These are phyloP conservation scores for Oxytorus armatus DNA, from an alignment of 2,888 invertebrate genomes.

Conservation along the genomic window DNA sequence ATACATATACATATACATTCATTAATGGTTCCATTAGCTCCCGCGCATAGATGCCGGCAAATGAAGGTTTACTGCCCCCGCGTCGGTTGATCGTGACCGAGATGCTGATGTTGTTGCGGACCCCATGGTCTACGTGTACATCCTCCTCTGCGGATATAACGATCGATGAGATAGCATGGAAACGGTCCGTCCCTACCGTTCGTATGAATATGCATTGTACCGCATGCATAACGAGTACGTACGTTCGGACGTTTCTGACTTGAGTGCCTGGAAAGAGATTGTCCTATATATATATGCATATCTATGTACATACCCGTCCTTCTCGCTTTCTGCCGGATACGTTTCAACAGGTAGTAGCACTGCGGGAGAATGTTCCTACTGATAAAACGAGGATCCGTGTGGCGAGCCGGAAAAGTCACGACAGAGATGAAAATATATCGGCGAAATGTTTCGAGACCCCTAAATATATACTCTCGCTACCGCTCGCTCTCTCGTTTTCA, in stretches of 20 bases:
- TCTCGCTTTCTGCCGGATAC: constrained; percentile 38
- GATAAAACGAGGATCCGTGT: constrained; percentile 47
- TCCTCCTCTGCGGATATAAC: constrained; percentile 16
- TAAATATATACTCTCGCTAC: background rate
- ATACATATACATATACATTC: background rate
- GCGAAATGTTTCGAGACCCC: constrained; percentile 24
- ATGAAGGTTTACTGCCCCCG: constrained; percentile 39
- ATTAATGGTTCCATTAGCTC: constrained; percentile 33
- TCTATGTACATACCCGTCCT: constrained; percentile 4
- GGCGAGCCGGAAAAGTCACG: constrained; percentile 28
- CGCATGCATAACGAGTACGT: constrained; percentile 59
- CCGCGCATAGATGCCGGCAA: constrained; percentile 29
- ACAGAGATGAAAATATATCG: constrained; percentile 42
- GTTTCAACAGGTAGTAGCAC: constrained; percentile 61
- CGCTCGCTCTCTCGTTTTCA: constrained; percentile 14
- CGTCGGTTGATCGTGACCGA: constrained; percentile 7
- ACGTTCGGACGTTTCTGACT: constrained; percentile 53
- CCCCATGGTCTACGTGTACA: background rate
- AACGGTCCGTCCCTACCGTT: constrained; percentile 26
- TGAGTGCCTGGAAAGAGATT: constrained; percentile 51
- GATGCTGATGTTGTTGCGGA: constrained; percentile 30
- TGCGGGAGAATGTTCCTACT: constrained; percentile 25
- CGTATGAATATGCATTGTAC: constrained; percentile 64
- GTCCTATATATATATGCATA: constrained; percentile 10
- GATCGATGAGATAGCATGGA: constrained; percentile 56